Percentiles rank a stretch among this genome's conserved stretches.
These are phyloP conservation scores for Phylloscopus trochilus DNA, from an alignment of 2,113 vertebrate genomes.

Conservation along the genomic window DNA sequence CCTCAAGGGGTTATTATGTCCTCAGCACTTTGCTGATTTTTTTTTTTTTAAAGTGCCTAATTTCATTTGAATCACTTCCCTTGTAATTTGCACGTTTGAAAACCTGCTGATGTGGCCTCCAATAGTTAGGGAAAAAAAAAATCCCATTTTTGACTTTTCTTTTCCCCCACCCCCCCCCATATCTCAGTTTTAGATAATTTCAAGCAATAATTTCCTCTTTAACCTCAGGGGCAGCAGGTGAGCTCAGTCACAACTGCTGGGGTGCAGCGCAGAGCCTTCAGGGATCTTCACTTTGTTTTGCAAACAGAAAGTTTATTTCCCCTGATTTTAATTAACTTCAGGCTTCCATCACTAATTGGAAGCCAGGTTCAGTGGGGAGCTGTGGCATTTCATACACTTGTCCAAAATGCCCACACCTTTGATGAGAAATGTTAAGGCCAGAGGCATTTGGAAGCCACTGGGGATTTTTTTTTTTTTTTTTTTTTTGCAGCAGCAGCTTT, in stretches of 20 bases:
- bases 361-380: background rate
- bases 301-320: background rate
- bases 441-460: background rate
- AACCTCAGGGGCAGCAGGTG: background rate
- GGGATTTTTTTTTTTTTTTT: background rate
- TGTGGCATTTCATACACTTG: background rate
- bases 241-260: background rate
- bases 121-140: background rate
- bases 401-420: background rate
- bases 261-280: background rate
- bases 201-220: background rate
- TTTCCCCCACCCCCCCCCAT: rapidly evolving
- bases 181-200: background rate
- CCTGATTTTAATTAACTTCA: background rate
- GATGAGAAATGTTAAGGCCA: background rate
- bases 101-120: background rate
- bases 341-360: background rate
- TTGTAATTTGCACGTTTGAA: conserved; percentile 5
- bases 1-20: conserved; percentile 20
- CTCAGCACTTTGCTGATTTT: conserved; percentile 1
- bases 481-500: background rate
- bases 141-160: background rate
- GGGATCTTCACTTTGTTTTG: background rate
- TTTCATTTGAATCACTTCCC: conserved; percentile 47
- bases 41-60: conserved; percentile 26